A percentile compares a stretch with the other conserved stretches of the same genome.
phyloP scores from a whole-genome alignment of 2,113 vertebrate species.

The Silurus glanis region DNA sequence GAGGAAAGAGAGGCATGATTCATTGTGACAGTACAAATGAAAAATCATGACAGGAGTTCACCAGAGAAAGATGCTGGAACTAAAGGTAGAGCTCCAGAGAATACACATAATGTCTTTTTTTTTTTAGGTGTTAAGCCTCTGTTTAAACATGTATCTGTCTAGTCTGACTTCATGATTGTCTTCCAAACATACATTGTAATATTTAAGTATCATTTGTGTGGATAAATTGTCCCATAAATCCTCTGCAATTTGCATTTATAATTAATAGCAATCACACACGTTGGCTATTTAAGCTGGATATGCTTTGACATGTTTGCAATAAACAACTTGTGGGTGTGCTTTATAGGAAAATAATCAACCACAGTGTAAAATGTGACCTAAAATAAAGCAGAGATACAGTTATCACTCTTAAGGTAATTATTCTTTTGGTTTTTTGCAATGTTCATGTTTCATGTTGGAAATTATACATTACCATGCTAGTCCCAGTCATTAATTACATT shows the following conservation, averaged over 20 bases:
- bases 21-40: slow-evolving; percentile 5
- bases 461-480: neutral
- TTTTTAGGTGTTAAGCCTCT: neutral
- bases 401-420: neutral
- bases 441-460: neutral
- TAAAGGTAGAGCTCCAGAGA: neutral
- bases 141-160: neutral
- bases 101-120: neutral
- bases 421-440: neutral
- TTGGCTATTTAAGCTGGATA: neutral
- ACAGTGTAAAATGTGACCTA: neutral
- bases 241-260: neutral
- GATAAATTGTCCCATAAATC: neutral
- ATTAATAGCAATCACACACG: neutral
- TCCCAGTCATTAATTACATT: neutral
- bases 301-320: neutral
- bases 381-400: neutral
- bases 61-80: neutral
- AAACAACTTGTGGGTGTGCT: neutral
- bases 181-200: neutral
- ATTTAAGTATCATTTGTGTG: neutral
- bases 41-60: neutral
- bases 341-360: neutral
- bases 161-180: neutral
- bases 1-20: slow-evolving; percentile 12